Evolutionary conservation across 2,113 vertebrate genomes (phyloP).

Genomic region (Megatriorchis doriae): DNA sequence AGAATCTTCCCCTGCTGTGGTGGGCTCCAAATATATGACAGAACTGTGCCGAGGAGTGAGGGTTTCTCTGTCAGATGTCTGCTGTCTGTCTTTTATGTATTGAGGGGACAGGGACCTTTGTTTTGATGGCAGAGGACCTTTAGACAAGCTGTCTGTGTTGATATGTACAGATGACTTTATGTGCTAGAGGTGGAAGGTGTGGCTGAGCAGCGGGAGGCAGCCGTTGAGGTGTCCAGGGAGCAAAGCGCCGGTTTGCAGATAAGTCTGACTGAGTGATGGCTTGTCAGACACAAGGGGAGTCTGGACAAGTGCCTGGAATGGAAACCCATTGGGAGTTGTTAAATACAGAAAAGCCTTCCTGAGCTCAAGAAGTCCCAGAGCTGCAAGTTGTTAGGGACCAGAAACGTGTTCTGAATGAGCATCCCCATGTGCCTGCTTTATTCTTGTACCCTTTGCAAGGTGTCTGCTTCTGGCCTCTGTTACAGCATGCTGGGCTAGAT

Average conservation of each 20-base stretch:
- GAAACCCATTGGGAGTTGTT: background rate
- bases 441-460: background rate
- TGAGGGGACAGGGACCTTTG: background rate
- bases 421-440: fast-evolving
- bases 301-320: background rate
- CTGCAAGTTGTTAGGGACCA: fast-evolving
- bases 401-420: background rate
- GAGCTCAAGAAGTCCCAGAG: background rate
- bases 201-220: background rate
- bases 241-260: background rate
- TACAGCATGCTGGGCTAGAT: background rate
- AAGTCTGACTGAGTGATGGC: background rate
- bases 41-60: background rate
- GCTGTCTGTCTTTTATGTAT: background rate
- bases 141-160: background rate
- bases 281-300: background rate
- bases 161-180: background rate
- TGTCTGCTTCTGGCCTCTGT: background rate
- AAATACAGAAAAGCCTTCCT: background rate
- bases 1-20: background rate
- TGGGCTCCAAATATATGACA: background rate
- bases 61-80: background rate
- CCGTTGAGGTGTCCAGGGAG: fast-evolving
- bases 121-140: background rate
- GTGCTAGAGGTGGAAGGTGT: background rate